phyloP scores from a whole-genome alignment of 2,113 vertebrate genomes.

The Menura novaehollandiae region DNA sequence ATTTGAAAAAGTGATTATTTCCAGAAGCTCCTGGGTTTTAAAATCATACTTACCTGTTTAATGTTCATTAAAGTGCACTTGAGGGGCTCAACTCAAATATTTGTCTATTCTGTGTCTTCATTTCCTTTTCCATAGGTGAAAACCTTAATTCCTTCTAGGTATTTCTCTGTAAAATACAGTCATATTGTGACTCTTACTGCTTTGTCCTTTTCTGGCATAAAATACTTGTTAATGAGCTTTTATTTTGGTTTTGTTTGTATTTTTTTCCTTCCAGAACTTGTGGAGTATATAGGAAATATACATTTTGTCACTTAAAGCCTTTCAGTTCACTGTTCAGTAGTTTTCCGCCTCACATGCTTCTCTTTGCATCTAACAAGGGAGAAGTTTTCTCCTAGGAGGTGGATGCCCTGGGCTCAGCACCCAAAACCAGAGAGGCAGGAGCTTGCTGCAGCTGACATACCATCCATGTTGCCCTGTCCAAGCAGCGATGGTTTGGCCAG shows the following conservation, averaged over 20 bases:
- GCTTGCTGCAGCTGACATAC: background rate
- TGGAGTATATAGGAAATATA: background rate
- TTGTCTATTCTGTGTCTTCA: background rate
- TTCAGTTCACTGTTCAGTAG: background rate
- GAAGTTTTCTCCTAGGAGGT: background rate
- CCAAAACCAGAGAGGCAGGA: background rate
- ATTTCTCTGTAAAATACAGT: background rate
- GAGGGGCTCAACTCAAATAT: background rate
- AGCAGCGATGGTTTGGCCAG: accelerated
- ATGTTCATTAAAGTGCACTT: background rate
- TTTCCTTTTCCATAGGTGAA: background rate
- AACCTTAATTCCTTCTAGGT: background rate
- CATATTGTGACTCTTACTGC: background rate
- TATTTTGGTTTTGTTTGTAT: background rate
- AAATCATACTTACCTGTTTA: background rate
- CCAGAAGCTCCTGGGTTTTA: background rate
- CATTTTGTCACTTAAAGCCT: background rate
- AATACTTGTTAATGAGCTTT: background rate
- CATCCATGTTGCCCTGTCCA: background rate
- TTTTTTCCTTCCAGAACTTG: background rate
- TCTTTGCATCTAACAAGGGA: background rate
- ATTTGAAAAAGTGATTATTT: background rate
- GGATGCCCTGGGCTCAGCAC: background rate
- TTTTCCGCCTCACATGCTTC: background rate
- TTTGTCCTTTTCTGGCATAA: background rate